Base-by-base conservation (phyloP, 64 coral and sea anemone species). In the Cladopsammia gracilis region DNA sequence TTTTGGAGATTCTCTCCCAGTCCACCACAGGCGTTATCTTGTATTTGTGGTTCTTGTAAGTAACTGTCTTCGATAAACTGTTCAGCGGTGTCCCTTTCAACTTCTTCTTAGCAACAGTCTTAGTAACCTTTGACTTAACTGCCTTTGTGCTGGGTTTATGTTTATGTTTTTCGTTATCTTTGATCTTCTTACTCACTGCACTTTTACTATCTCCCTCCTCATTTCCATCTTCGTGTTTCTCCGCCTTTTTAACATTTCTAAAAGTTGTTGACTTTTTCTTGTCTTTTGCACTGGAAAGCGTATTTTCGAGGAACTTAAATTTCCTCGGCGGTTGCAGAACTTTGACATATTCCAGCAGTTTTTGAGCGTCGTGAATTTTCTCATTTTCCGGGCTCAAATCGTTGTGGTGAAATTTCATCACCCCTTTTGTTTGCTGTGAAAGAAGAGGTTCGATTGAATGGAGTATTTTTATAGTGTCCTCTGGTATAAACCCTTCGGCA, bases 11-110 rank as follows among this genome's bases (percentile, higher is more conserved):
- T 48, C 94, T 91, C 48, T 62, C 78, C 96, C 96, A 98, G 83
- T 98, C 92, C 49, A 98, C 96, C 22, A 98, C 86, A 0, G 96
- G 96, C 2, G 96, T 98, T 47, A 98, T 94, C 85, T 94, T 98
- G 75, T 98, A 98, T 46, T 98, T 98, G 62, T 93, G 91, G 70
- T 98, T 94, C 49, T 98, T 98, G 61, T 88, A 98, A 4, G 92
- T 98, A 3, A 98, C 92, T 48, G 96, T 98, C 45, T 98, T 98
- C 19, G 96, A 75, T 75, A 98, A 93, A 6, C 88, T 87, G 8
- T 90, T 92, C 71, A 98, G 86, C 62, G 96, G 96, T 73, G 94
- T 89, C 20, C 81, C 96, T 46, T 98, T 94, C 10, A 90, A 60
- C 59, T 94, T 93, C 68, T 67, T 86, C 25, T 48, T 88, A 25